phyloP scores from a whole-genome alignment of 1,140 invertebrate species.

The Steinernema khuongi region DNA sequence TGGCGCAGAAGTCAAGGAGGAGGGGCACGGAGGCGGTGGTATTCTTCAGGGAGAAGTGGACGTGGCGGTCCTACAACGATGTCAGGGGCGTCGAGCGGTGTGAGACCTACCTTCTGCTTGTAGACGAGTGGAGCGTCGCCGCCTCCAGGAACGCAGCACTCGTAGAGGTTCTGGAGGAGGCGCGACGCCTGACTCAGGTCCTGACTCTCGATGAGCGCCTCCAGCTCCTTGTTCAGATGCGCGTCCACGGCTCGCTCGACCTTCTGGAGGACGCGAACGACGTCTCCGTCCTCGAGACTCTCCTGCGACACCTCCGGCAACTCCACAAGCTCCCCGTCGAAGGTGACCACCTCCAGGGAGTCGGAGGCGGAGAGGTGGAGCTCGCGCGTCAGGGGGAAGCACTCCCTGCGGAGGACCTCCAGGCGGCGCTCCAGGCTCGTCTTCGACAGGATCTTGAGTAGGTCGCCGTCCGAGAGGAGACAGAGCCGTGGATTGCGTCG shows the following conservation, averaged over 20 bases:
- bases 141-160: neutral
- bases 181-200: neutral
- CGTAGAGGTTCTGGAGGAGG: neutral
- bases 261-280: neutral
- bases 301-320: neutral
- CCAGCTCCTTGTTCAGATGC: neutral
- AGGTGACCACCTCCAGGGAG: neutral
- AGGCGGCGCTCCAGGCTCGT: neutral
- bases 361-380: neutral
- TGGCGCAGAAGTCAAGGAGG: neutral
- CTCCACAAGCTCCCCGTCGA: neutral
- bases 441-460: slow-evolving; percentile 2
- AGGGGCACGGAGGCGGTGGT: neutral
- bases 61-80: neutral
- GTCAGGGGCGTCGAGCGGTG: neutral
- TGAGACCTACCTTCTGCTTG: neutral
- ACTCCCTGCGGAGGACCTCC: neutral
- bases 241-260: neutral
- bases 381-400: neutral
- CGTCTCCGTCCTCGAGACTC: neutral
- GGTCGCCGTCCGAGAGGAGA: neutral
- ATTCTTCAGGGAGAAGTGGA: neutral
- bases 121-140: neutral
- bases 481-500: neutral
- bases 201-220: neutral